Percentiles rank a stretch among this genome's conserved stretches.
phyloP scores from a whole-genome alignment of 2,113 vertebrate genomes.

The Solea solea region DNA sequence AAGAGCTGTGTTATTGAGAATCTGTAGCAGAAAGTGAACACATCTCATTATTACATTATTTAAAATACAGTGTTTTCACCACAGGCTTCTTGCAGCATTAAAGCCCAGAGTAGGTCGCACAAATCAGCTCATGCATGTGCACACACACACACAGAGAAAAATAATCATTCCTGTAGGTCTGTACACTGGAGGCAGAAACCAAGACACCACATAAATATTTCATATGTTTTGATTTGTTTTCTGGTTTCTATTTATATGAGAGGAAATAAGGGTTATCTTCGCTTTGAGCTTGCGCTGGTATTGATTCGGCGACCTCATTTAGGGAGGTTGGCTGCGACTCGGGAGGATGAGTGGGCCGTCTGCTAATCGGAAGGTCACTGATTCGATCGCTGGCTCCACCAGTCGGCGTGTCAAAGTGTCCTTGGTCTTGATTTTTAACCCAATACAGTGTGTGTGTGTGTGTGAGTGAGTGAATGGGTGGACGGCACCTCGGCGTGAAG shows the following conservation, averaged over 20 bases:
- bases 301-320: conserved; percentile 9
- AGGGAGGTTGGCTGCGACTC: not conserved
- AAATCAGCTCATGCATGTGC: not conserved
- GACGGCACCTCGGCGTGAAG: too few relatives aligned
- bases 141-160: not conserved
- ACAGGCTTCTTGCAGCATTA: too few relatives aligned
- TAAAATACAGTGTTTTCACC: too few relatives aligned
- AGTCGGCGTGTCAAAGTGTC: too few relatives aligned
- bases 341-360: not conserved
- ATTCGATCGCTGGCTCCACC: not conserved
- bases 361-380: not conserved
- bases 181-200: not conserved
- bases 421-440: too few relatives aligned
- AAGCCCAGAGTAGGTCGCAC: not conserved
- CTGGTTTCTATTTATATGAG: not conserved
- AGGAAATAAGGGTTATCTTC: conserved; percentile 11
- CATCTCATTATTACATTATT: too few relatives aligned
- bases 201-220: conserved; percentile 20
- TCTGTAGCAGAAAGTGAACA: too few relatives aligned
- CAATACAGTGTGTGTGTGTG: too few relatives aligned
- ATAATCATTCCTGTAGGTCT: not conserved
- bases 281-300: not conserved
- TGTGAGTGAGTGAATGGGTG: too few relatives aligned
- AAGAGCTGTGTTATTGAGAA: too few relatives aligned
- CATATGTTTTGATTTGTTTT: conserved; percentile 20